Base-by-base conservation (phyloP, 2,888 invertebrate species). In the Meloe dianella region DNA sequence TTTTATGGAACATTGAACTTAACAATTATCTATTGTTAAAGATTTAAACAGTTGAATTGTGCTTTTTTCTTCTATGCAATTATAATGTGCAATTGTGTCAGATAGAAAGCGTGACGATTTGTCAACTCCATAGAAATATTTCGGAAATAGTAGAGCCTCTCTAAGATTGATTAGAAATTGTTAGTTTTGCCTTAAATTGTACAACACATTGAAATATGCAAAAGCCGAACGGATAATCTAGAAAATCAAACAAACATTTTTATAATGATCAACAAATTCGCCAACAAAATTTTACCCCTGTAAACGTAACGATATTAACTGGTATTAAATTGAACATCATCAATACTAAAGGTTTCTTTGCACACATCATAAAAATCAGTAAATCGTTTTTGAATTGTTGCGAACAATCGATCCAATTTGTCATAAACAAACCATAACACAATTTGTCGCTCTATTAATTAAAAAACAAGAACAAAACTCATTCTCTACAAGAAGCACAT, bases 391-490 rank as follows among this genome's bases (percentile, higher is more conserved):
- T 41, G 41, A 41, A 17, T 41, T 41, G n/a, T 17, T 17, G 17
- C 12, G 35, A 12, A 12, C 1, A 41, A 41, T 41, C 17, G 12
- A 14, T 35, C 35, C 35, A 35, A 35, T 35, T 35, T 12, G 35
- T 35, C 2, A 4, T 41, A 41, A 41, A 41, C 7, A 41, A n/a
- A 17, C 17, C 65, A 57, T n/a, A 65, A 61, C 2, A 57, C 2
- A 65, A 27, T 41, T 38, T 57, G 22, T 57, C 61, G 12, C 61
- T 61, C 61, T 61, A n/a, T 27, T 27, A n/a, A 27, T 27, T 27
- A 4, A 27, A 3, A 35, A 35, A 59, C 10, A 41, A 17, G 2
- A 2, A 12, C 2, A 35, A 35, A 27, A 27, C 27, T 27, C 4
- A 4, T 27, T 27, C 27, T 27, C 27, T 27, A 27, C 27, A 27